Base-by-base conservation (phyloP, 2,888 invertebrate genomes). In the Dynastes grantii region DNA sequence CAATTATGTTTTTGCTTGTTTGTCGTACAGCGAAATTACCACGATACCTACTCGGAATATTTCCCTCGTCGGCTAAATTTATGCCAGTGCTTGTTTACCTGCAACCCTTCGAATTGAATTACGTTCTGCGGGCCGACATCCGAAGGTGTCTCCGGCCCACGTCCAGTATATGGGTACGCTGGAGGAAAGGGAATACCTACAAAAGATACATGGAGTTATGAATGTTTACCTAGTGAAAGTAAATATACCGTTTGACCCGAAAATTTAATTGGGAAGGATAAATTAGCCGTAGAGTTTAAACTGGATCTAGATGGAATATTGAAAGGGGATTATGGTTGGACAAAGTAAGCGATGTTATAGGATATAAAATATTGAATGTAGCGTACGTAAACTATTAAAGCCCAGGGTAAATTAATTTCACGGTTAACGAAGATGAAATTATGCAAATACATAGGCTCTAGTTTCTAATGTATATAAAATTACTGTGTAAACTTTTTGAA, bases 1-100 rank as follows among this genome's bases (percentile, higher is more conserved):
- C 79, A 80, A 81, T 81, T 81, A 80, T 67, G 79, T 81, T 81
- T 81, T 81, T 81, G 79, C 79, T 70, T 64, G 73, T 75, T 79
- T 75, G 68, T 40, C 53, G 40, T 22, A 58, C 16, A 29, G 53
- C 32, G 61, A 61, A 75, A 75, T 75, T 75, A 75, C 73, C 55
- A 22, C 64, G 40, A 11, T 76, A 49, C 64, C 64, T 61, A 27
- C 61, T 16, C n/a, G 37, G 67, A 67, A 53, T 51, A 65, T 76
- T 51, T 32, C 11, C 51, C 51, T 11, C 68, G 55, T 45, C 16
- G 67, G 29, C 27, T 53, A 58, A 76, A 68, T 68, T 76, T 68
- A 76, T 55, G 68, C 37, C 58, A 40, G 27, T 29, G 55, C 55
- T 68, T 76, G 68, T 76, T 76, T 76, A 76, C 76, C 68, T 67